Base-by-base conservation (phyloP, 2,888 invertebrate species). In the Tanypteryx hageni region DNA sequence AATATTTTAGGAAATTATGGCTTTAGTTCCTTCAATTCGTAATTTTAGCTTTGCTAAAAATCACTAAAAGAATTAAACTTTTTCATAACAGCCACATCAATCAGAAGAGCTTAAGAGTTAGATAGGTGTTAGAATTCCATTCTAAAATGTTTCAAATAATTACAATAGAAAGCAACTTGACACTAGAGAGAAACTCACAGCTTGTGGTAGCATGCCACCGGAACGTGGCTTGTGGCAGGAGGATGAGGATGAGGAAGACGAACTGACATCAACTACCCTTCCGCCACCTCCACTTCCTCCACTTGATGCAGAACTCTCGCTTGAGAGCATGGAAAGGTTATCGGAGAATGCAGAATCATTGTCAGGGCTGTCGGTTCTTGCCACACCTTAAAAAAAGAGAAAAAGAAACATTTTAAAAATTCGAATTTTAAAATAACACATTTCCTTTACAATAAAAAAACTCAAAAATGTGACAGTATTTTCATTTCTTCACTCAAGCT, bases 301-400 rank as follows among this genome's bases (percentile, higher is more conserved):
- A 94, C 98, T 98, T 92, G 98, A 99, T 56, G 99, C 98, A 85
- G 99, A 99, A 81, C 99, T 99, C 95, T 99, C 99, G 94, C 98
- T 98, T 57, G 98, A 98, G 93, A 98, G 95, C 97, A 99, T 97
- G 57, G 98, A 98, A 93, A 99, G 98, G 93, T 98, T 99, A 95
- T 99, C 99, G 94, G 99, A 99, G 95, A 99, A 99, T 22, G 99
- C 99, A 16, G 99, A 99, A 95, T 99, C 99, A 95, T 99, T 99
- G 95, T 99, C 99, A 0, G 99, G 99, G 92, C 98, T 98, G 94
- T 99, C 99, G 18, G 98, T 98, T 93, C 98, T 96, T n/a, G 95
- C 94, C 85, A 95, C 95, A 94, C 93, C 18, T 93, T 93, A 92
- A 22, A 93, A 92, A 92, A 18, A 76, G 31, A 44, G 56, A 8